Percentiles rank a stretch among this genome's conserved stretches.
Conservation (phyloP, 2,888 invertebrate genomes). For the Argynnis bischoffii region DNA sequence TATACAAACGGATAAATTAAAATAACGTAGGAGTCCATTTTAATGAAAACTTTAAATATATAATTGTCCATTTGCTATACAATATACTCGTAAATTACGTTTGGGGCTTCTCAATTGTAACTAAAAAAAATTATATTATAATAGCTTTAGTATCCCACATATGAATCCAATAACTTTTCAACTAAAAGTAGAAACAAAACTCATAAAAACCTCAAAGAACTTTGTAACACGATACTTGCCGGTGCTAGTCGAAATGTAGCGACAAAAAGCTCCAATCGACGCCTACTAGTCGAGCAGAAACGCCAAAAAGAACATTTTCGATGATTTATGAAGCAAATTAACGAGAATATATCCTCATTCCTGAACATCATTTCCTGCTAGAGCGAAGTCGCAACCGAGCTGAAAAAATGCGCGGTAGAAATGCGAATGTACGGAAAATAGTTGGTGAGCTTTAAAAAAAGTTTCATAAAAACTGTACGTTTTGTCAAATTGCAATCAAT, state of each 20-base stretch:
- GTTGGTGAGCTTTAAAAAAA: background rate
- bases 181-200: constrained; percentile 44
- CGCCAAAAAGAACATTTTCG: constrained; percentile 74
- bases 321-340: constrained; percentile 82
- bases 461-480: too few species aligned
- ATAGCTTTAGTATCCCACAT: constrained; percentile 17
- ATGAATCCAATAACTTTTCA: constrained; percentile 33
- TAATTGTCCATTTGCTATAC: too few species aligned
- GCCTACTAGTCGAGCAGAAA: constrained; percentile 51
- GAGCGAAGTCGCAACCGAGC: constrained; percentile 68
- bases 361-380: constrained; percentile 80
- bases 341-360: constrained; percentile 82
- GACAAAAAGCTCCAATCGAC: constrained; percentile 68
- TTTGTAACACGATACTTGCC: constrained; percentile 63
- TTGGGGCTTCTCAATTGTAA: too few species aligned
- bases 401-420: constrained; percentile 63
- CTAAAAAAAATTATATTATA: background rate
- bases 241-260: constrained; percentile 53
- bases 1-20: too few species aligned
- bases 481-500: too few species aligned
- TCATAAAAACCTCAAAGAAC: constrained; percentile 53
- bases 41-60: too few species aligned
- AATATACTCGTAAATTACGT: too few species aligned
- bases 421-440: constrained; percentile 45
- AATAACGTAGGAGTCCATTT: too few species aligned